Conservation (phyloP, 2,888 invertebrate genomes). For the Aplocera efformata region DNA sequence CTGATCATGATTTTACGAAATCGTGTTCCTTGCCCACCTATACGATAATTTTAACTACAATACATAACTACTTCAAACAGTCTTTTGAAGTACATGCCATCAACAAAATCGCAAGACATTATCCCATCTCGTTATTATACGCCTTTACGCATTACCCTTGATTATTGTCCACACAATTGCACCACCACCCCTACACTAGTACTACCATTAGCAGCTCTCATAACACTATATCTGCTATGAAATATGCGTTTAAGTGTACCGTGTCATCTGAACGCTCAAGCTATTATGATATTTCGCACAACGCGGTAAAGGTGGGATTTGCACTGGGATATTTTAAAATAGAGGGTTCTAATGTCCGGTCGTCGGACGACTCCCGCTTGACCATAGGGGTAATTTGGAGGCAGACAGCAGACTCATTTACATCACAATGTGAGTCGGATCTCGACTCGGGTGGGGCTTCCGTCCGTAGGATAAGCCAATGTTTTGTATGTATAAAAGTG, state of each 20-base stretch:
- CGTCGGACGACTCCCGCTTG: constrained; percentile 68
- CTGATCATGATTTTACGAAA: too few species aligned
- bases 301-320: constrained; percentile 46
- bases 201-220: constrained; percentile 70
- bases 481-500: constrained; percentile 63
- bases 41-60: constrained; percentile 14
- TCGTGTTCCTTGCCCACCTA: too few species aligned
- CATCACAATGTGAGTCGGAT: constrained; percentile 74
- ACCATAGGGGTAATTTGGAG: constrained; percentile 77
- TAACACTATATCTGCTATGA: constrained; percentile 71
- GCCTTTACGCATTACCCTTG: constrained; percentile 58
- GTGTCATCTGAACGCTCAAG: constrained; percentile 30
- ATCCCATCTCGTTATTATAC: constrained; percentile 53
- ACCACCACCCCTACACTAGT: constrained; percentile 56
- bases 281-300: constrained; percentile 40
- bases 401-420: constrained; percentile 78
- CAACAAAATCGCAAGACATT: constrained; percentile 63
- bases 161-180: constrained; percentile 73
- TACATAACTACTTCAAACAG: constrained; percentile 25
- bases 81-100: constrained; percentile 44
- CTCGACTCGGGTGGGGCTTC: constrained; percentile 60
- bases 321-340: constrained; percentile 59
- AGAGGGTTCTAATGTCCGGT: constrained; percentile 74
- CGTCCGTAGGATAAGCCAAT: constrained; percentile 65
- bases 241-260: constrained; percentile 59